phyloP scores from a whole-genome alignment of 2,888 invertebrate genomes.

The Podabrus alpinus region DNA sequence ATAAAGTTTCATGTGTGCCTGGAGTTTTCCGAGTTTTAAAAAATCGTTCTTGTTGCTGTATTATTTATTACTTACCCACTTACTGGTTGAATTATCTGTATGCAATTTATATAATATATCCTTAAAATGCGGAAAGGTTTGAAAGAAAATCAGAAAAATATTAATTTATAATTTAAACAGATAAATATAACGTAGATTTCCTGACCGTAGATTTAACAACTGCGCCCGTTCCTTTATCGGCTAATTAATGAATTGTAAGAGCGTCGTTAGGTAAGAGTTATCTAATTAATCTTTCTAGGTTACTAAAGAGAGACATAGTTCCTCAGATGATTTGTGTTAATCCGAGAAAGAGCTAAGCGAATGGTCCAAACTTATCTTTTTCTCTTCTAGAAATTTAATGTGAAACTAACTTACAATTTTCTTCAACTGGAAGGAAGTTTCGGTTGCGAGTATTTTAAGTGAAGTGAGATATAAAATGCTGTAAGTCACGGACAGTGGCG shows the following conservation, averaged over 20 bases:
- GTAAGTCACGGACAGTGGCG: slow-evolving; percentile 22
- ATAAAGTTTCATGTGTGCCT: too few species aligned
- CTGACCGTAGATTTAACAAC: slow-evolving; percentile 32
- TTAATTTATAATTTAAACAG: slow-evolving; percentile 4
- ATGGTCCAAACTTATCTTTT: slow-evolving; percentile 20
- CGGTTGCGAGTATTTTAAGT: slow-evolving; percentile 12
- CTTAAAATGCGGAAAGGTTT: too few species aligned
- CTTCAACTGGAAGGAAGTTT: neutral
- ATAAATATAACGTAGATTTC: slow-evolving; percentile 27
- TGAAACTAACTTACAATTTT: slow-evolving; percentile 4
- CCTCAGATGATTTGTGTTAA: slow-evolving; percentile 31
- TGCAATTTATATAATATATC: neutral
- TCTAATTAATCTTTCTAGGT: slow-evolving; percentile 39
- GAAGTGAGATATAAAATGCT: slow-evolving; percentile 22
- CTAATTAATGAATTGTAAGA: slow-evolving; percentile 42
- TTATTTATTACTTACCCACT: neutral
- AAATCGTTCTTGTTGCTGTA: too few species aligned
- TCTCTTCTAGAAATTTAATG: slow-evolving; percentile 16
- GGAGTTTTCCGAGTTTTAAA: too few species aligned
- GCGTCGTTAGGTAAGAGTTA: slow-evolving; percentile 42
- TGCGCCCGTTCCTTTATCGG: slow-evolving; percentile 38
- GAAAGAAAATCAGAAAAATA: neutral
- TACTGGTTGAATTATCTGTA: neutral
- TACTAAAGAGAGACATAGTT: slow-evolving; percentile 23
- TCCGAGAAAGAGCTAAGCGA: slow-evolving; percentile 16